Conservation (phyloP, 2,888 invertebrate genomes). For the Opisthograptis luteolata region DNA sequence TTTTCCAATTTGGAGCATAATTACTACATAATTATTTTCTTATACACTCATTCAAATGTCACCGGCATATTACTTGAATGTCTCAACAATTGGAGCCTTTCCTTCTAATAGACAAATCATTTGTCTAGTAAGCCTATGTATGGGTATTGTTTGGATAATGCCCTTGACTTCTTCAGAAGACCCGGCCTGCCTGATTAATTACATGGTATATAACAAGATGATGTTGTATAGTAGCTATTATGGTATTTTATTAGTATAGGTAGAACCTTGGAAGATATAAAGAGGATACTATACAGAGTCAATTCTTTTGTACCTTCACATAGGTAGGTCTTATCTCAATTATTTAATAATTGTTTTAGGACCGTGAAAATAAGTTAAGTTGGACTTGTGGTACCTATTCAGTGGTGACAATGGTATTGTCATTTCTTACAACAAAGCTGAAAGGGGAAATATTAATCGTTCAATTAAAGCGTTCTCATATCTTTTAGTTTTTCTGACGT, state of each 20-base stretch:
- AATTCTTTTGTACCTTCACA: too few species aligned
- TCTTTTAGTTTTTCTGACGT: too few species aligned
- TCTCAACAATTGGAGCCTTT: conserved; percentile 27
- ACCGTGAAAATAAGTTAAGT: too few species aligned
- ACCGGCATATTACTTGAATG: conserved; percentile 29
- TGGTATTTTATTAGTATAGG: conserved; percentile 11
- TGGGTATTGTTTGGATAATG: conserved; percentile 23
- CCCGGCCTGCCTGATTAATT: conserved; percentile 19
- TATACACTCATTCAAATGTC: conserved; percentile 22
- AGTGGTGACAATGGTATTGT: too few species aligned
- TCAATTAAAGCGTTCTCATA: too few species aligned
- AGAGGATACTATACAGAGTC: too few species aligned
- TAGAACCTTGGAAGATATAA: neutral
- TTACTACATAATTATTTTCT: neutral
- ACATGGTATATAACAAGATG: conserved; percentile 13
- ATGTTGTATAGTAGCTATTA: conserved; percentile 3
- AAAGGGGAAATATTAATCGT: too few species aligned
- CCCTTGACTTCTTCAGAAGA: conserved; percentile 33
- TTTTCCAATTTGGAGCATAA: too few species aligned
- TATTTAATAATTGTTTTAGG: too few species aligned
- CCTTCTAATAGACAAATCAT: conserved; percentile 26
- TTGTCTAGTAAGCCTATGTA: conserved; percentile 21
- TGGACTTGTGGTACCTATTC: too few species aligned
- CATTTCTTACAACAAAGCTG: too few species aligned
- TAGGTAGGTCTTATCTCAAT: too few species aligned